Percentiles rank a stretch among this genome's conserved stretches.
These are phyloP conservation scores for Ptychoptera contaminata DNA, from an alignment of 2,888 invertebrate genomes.

Conservation along the genomic window DNA sequence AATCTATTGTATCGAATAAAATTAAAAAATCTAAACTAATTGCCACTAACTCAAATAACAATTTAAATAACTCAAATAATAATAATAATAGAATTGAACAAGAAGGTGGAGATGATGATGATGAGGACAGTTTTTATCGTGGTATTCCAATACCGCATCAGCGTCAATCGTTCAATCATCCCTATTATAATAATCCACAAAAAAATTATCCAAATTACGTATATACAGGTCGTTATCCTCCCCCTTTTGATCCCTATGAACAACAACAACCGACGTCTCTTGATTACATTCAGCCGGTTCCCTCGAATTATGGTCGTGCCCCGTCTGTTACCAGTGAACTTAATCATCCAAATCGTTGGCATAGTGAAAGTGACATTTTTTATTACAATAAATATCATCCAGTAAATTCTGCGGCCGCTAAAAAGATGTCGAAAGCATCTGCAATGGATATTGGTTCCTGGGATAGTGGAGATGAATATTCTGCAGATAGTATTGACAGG, in stretches of 20 bases:
- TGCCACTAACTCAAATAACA: slow-evolving; percentile 1
- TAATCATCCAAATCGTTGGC: slow-evolving; percentile 15
- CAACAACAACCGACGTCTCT: too few species aligned
- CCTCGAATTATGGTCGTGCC: too few species aligned
- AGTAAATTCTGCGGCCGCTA: background rate
- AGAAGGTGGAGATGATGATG: too few species aligned
- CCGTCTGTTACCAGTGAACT: too few species aligned
- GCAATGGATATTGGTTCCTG: background rate
- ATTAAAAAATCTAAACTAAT: background rate
- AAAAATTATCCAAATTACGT: too few species aligned
- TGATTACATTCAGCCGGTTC: too few species aligned
- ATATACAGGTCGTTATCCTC: too few species aligned
- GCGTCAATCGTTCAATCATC: background rate
- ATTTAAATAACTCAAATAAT: too few species aligned
- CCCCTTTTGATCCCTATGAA: too few species aligned
- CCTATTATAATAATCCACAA: too few species aligned
- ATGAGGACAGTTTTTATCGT: too few species aligned
- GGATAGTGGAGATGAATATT: background rate
- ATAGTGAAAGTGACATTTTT: slow-evolving; percentile 28
- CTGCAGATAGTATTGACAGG: background rate
- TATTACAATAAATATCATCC: slow-evolving; percentile 11
- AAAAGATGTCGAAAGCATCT: background rate
- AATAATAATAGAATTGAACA: too few species aligned
- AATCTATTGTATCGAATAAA: slow-evolving; percentile 8
- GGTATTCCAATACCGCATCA: background rate